These are phyloP conservation scores for Lepidocyrtinus sp. DNA, from an alignment of 2,888 invertebrate genomes.

Conservation along the genomic window DNA sequence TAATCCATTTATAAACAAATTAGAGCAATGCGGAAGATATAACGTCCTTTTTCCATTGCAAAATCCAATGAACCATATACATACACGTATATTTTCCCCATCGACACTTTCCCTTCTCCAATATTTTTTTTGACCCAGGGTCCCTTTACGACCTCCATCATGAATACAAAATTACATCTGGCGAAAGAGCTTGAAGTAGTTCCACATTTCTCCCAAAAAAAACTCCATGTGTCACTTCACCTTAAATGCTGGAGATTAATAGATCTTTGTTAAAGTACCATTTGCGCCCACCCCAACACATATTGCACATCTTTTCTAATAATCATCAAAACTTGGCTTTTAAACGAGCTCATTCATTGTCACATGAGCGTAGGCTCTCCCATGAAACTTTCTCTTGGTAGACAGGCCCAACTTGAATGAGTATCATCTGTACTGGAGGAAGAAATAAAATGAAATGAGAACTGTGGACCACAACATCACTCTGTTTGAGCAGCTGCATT, in stretches of 20 bases:
- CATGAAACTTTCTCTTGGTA: too few relatives aligned
- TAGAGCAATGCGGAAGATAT: not conserved
- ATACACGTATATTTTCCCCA: not conserved
- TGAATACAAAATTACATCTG: slow-evolving; percentile 4
- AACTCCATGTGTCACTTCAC: slow-evolving; percentile 6
- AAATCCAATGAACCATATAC: not conserved
- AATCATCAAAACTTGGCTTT: slow-evolving; percentile 21
- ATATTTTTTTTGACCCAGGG: not conserved
- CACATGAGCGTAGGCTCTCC: not conserved
- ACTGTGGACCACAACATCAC: not conserved
- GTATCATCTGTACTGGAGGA: slow-evolving; percentile 15
- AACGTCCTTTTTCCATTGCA: not conserved
- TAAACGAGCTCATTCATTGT: slow-evolving; percentile 1
- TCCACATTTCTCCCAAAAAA: not conserved
- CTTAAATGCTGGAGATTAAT: not conserved
- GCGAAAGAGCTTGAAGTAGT: not conserved
- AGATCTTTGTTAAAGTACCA: not conserved
- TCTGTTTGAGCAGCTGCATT: not conserved
- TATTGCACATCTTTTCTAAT: not conserved
- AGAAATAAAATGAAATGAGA: slow-evolving; percentile 18
- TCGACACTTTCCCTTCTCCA: not conserved
- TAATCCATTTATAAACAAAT: slow-evolving; percentile 20
- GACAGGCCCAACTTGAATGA: too few relatives aligned
- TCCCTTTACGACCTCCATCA: slow-evolving; percentile 12
- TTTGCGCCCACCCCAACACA: not conserved